phyloP scores from a whole-genome alignment of 2,797 vertebrate genomes.

The Argya squamiceps region DNA sequence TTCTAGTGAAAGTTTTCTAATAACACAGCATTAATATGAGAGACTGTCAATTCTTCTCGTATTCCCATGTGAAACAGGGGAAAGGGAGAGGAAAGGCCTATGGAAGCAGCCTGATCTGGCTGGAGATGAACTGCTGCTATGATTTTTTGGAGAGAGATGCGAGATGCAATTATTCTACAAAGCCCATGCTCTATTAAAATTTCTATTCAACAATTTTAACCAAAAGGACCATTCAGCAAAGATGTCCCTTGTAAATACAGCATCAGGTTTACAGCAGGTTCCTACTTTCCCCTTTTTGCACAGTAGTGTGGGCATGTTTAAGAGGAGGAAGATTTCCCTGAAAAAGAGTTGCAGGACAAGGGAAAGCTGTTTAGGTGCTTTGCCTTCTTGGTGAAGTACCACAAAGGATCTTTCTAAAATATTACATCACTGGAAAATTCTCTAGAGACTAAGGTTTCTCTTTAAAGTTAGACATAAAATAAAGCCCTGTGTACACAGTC shows the following conservation, averaged over 20 bases:
- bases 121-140: not conserved
- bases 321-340: not conserved
- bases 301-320: fast-evolving
- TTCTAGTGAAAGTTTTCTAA: not conserved
- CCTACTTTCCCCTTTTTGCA: not conserved
- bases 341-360: not conserved
- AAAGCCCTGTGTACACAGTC: not conserved
- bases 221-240: not conserved
- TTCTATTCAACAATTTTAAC: not conserved
- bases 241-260: not conserved
- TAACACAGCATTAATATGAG: not conserved
- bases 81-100: not conserved
- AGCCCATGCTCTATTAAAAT: not conserved
- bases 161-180: not conserved
- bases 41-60: not conserved
- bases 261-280: not conserved
- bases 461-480: not conserved
- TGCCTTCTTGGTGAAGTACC: not conserved
- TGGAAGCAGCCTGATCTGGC: not conserved
- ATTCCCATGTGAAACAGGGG: not conserved
- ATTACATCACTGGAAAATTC: not conserved
- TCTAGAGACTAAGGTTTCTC: not conserved
- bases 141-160: not conserved
- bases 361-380: not conserved
- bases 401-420: not conserved